Percentiles rank a stretch among this genome's conserved stretches.
Conservation (phyloP, 2,113 vertebrate genomes). For the Semicossyphus pulcher region DNA sequence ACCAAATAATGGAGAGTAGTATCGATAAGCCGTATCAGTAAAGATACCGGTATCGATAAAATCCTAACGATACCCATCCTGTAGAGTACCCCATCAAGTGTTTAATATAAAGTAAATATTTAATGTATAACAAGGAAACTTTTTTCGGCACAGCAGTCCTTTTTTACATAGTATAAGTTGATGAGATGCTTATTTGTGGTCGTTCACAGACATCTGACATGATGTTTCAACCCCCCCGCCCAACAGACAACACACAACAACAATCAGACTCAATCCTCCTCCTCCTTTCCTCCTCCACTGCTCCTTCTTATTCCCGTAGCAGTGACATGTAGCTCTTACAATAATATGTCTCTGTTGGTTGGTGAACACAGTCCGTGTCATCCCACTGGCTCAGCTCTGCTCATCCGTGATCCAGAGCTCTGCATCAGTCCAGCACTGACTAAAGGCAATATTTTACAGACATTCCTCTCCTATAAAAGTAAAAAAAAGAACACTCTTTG, state of each 20-base stretch:
- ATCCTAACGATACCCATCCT: too few relatives aligned
- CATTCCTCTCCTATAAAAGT: constrained; percentile 34
- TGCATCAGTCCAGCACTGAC: constrained; percentile 14
- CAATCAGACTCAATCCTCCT: background rate
- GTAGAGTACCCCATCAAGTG: too few relatives aligned
- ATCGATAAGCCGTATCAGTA: too few relatives aligned
- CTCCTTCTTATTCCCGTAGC: background rate
- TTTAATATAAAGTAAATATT: too few relatives aligned
- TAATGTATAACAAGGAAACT: background rate
- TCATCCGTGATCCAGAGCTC: constrained; percentile 21
- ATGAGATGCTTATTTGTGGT: background rate
- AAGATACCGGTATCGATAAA: too few relatives aligned
- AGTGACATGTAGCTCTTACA: background rate
- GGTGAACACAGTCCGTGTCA: constrained; percentile 9
- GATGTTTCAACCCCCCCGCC: background rate
- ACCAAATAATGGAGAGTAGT: too few relatives aligned
- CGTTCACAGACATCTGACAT: background rate
- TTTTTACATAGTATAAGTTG: background rate
- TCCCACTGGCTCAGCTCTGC: constrained; percentile 15
- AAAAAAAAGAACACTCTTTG: constrained; percentile 42
- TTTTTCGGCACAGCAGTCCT: background rate
- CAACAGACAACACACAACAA: background rate
- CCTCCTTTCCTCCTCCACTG: background rate
- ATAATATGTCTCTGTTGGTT: constrained; percentile 12
- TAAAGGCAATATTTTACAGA: constrained; percentile 35